These are phyloP conservation scores for Pollenia angustigena DNA, from an alignment of 2,888 invertebrate species.

Conservation along the genomic window DNA sequence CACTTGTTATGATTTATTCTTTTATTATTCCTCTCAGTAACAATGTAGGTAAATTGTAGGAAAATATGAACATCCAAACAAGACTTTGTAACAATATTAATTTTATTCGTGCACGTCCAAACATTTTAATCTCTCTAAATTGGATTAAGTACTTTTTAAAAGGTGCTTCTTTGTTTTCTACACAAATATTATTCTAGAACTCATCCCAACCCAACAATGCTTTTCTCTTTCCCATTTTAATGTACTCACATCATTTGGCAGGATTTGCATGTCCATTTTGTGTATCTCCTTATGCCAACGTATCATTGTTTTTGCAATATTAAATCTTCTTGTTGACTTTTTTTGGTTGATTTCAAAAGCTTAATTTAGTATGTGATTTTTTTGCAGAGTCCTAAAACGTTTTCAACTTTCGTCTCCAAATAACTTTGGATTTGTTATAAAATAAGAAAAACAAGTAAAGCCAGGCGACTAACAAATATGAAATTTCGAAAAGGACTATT, in stretches of 20 bases:
- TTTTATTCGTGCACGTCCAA: constrained; percentile 53
- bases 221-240: not conserved
- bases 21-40: constrained; percentile 10
- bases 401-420: too few species aligned
- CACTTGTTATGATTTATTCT: constrained; percentile 10
- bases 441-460: too few species aligned
- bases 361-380: constrained; percentile 9
- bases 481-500: too few species aligned
- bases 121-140: constrained; percentile 82
- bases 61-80: constrained; percentile 34
- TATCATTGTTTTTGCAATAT: constrained; percentile 1
- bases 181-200: constrained; percentile 57
- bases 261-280: constrained; percentile 22
- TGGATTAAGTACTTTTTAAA: constrained; percentile 81
- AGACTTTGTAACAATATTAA: constrained; percentile 57
- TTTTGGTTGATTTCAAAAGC: not conserved
- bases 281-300: not conserved
- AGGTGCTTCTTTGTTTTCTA: constrained; percentile 52
- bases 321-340: constrained; percentile 9
- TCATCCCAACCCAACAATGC: not conserved
- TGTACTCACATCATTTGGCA: constrained; percentile 1
- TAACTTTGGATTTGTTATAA: too few species aligned
- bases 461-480: too few species aligned
- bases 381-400: constrained; percentile 1
- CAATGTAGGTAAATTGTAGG: constrained; percentile 18